Conservation (phyloP, 2,113 vertebrate species). For the Psammodynastes pulverulentus region DNA sequence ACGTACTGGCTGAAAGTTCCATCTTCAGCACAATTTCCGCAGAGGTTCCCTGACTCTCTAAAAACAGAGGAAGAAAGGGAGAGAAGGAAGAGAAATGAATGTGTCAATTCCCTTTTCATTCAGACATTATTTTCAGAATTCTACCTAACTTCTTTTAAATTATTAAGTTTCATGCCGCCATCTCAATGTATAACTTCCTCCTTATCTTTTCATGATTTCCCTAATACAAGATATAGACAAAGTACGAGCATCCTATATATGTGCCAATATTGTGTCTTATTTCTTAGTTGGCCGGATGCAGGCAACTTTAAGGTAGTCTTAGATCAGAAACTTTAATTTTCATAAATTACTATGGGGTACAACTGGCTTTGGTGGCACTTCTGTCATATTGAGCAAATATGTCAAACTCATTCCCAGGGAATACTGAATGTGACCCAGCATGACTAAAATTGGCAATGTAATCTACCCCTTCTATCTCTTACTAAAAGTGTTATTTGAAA, state of each 20-base stretch:
- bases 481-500: background rate
- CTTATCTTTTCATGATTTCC: background rate
- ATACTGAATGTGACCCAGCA: background rate
- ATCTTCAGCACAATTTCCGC: constrained; percentile 81
- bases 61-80: background rate
- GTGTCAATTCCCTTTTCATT: background rate
- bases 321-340: background rate
- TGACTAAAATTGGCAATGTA: background rate
- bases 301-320: background rate
- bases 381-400: background rate
- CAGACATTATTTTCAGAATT: background rate
- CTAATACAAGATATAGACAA: background rate
- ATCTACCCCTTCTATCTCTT: background rate
- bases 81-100: background rate
- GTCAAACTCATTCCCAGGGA: background rate
- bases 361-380: background rate
- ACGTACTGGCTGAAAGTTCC: constrained; percentile 86
- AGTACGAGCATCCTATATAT: background rate
- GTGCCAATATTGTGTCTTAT: background rate
- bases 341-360: background rate
- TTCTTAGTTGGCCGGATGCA: background rate
- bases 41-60: constrained; percentile 71
- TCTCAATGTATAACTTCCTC: background rate
- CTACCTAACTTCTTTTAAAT: background rate
- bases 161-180: background rate